phyloP scores from a whole-genome alignment of 2,888 invertebrate genomes.

The Leptopilina drosophilae region DNA sequence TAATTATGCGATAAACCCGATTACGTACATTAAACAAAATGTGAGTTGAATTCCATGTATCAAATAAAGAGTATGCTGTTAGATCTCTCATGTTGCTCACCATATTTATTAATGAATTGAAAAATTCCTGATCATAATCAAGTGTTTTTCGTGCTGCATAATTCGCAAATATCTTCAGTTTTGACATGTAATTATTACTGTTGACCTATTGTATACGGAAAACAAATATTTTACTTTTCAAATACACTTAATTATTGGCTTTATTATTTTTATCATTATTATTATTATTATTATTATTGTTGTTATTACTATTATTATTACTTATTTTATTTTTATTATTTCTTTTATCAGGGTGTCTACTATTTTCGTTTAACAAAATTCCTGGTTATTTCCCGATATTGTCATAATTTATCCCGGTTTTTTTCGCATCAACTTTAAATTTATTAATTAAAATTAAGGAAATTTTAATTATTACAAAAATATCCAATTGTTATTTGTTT shows the following conservation, averaged over 20 bases:
- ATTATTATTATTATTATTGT: neutral
- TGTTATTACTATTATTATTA: too few relatives aligned
- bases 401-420: too few relatives aligned
- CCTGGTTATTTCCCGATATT: too few relatives aligned
- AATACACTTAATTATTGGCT: neutral
- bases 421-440: too few relatives aligned
- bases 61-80: neutral
- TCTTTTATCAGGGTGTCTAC: too few relatives aligned
- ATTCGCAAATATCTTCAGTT: neutral
- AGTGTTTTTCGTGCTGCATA: neutral
- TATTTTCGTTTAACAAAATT: too few relatives aligned
- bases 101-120: slow-evolving; percentile 18
- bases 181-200: neutral
- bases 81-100: slow-evolving; percentile 4
- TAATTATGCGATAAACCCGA: neutral
- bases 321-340: too few relatives aligned
- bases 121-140: slow-evolving; percentile 10
- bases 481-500: too few relatives aligned
- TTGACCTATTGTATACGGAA: neutral
- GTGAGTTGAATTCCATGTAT: slow-evolving; percentile 2
- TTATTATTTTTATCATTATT: neutral
- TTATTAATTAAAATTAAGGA: too few relatives aligned
- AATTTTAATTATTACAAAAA: too few relatives aligned
- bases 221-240: neutral
- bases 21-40: neutral